Conservation (phyloP, 2,888 invertebrate genomes). For the Sphinx pinastri region DNA sequence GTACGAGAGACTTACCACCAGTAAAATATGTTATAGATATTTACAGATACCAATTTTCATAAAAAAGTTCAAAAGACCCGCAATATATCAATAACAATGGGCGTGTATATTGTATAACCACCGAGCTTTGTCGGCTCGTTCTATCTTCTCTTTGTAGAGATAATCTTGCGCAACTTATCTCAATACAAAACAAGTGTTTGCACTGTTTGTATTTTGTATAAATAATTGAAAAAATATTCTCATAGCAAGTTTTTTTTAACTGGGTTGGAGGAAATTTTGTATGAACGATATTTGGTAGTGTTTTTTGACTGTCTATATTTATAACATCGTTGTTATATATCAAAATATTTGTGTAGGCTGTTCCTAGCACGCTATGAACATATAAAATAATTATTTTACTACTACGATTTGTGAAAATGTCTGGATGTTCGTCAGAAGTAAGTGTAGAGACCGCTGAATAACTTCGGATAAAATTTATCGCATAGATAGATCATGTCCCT, state of each 20-base stretch:
- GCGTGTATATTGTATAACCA: conserved; percentile 20
- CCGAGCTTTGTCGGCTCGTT: conserved; percentile 44
- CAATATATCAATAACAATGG: conserved; percentile 53
- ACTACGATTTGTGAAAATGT: too few species aligned
- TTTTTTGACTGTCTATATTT: too few species aligned
- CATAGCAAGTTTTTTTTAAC: background rate
- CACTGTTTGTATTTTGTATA: conserved; percentile 54
- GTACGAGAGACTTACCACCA: too few species aligned
- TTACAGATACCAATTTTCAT: background rate
- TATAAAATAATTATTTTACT: too few species aligned
- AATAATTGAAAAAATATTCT: conserved; percentile 44
- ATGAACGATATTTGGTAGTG: too few species aligned
- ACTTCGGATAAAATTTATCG: too few species aligned
- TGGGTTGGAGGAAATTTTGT: background rate
- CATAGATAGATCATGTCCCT: too few species aligned
- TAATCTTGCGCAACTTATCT: conserved; percentile 53
- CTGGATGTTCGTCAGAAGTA: too few species aligned
- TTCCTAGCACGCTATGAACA: too few species aligned
- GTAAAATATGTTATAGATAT: background rate
- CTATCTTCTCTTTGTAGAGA: conserved; percentile 43
- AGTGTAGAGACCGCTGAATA: too few species aligned
- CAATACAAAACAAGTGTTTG: conserved; percentile 48
- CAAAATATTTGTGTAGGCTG: too few species aligned
- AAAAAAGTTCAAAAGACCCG: conserved; percentile 34
- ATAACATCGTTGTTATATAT: too few species aligned